Conservation (phyloP, 2,888 invertebrate genomes). For the Morpho achilles region DNA sequence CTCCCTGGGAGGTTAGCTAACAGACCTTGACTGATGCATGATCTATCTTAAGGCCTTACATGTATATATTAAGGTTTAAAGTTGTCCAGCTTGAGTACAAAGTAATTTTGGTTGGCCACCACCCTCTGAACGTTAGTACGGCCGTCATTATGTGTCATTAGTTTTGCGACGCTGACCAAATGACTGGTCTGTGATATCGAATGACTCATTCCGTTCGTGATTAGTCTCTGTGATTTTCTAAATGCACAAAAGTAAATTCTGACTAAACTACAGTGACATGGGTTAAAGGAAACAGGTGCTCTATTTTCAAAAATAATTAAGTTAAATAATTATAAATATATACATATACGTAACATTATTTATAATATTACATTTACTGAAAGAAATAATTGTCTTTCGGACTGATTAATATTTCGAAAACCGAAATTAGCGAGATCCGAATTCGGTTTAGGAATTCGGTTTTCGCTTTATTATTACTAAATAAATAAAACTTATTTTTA, state of each 20-base stretch:
- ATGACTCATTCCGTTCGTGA: conserved; percentile 73
- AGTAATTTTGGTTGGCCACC: conserved; percentile 33
- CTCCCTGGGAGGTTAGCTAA: conserved; percentile 60
- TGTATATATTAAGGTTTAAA: conserved; percentile 40
- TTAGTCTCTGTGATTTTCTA: conserved; percentile 67
- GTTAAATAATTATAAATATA: too few relatives aligned
- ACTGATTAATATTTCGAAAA: too few relatives aligned
- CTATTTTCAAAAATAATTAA: too few relatives aligned
- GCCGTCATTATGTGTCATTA: conserved; percentile 78
- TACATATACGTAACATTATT: too few relatives aligned
- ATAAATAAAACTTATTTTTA: too few relatives aligned
- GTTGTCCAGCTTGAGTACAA: conserved; percentile 34
- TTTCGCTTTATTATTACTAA: too few relatives aligned
- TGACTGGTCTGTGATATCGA: conserved; percentile 74
- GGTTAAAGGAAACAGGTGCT: background rate
- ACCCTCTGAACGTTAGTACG: conserved; percentile 58
- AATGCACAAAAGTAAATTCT: conserved; percentile 35
- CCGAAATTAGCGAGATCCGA: too few relatives aligned
- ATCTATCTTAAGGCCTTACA: conserved; percentile 29
- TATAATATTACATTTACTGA: too few relatives aligned
- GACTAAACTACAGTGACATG: conserved; percentile 19
- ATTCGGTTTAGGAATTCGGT: too few relatives aligned
- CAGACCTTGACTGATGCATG: conserved; percentile 65
- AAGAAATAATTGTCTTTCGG: too few relatives aligned
- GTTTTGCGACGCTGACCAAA: conserved; percentile 79